Base-by-base conservation (phyloP, 2,888 invertebrate species). In the Tuta absoluta region DNA sequence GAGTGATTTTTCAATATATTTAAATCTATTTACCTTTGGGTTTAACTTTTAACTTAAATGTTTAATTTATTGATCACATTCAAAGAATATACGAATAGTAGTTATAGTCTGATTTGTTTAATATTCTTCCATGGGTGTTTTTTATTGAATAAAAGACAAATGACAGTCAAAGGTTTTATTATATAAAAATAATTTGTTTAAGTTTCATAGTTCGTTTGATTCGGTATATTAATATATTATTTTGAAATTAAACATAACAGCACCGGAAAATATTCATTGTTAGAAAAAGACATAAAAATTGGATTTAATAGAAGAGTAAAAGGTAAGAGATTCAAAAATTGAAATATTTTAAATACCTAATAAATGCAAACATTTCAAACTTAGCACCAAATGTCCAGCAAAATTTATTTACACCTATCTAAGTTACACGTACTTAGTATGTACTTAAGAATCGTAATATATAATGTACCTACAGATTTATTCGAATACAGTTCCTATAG, bases 351-450 rank as follows among this genome's bases (percentile, higher is more conserved):
- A 24, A 45, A 41, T 60, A 41, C 7, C 19, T n/a, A 1, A 4
- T 23, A 23, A 24, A 23, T 53, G 21, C 23, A 24, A 24, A 19
- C 5, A 24, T n/a, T 45, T n/a, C 21, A 10, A 56, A 12, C 48
- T 56, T 63, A 63, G 63, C 63, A 63, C 60, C 53, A 57, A 19
- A 49, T 63, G 45, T 63, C 62, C 63, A 63, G 63, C 63, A 62
- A 65, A 57, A 24, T 57, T 62, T 63, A 59, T 19, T 65, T 59
- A 66, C 64, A 62, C 60, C n/a, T n/a, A n/a, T n/a, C n/a, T n/a
- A n/a, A n/a, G 12, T 53, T 24, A 53, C 21, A 12, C 24, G 3
- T 23, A 14, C 12, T 14, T 2, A 14, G 14, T 53, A 53, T 14
- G 3, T 53, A 24, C 23, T 53, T 21, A 2, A 45, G 17, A 45